Conservation (phyloP, 2,888 invertebrate genomes). For the Dendrolimus houi region DNA sequence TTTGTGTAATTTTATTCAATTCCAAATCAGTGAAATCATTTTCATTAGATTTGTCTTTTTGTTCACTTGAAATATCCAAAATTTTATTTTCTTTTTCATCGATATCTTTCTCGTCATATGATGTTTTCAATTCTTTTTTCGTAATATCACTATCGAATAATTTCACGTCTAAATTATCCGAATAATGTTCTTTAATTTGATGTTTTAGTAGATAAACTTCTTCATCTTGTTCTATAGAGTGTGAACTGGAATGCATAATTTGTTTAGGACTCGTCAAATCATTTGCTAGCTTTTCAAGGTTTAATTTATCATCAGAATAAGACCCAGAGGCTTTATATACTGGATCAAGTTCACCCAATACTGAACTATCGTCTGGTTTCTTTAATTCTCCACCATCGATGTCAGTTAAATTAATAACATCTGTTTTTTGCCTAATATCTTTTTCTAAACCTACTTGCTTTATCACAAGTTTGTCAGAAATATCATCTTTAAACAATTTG, state of each 20-base stretch:
- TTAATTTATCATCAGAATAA: not conserved
- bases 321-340: too few relatives aligned
- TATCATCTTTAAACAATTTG: not conserved
- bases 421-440: slow-evolving; percentile 21
- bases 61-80: slow-evolving; percentile 1
- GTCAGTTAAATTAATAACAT: not conserved
- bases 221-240: not conserved
- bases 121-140: slow-evolving; percentile 24
- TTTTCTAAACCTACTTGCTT: slow-evolving; percentile 59
- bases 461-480: slow-evolving; percentile 56
- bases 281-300: slow-evolving; percentile 2
- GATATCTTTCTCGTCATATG: slow-evolving; percentile 26
- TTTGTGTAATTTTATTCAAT: too few relatives aligned
- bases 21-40: not conserved
- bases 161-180: too few relatives aligned
- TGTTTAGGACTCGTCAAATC: not conserved
- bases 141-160: slow-evolving; percentile 2
- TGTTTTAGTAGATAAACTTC: too few relatives aligned
- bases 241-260: not conserved
- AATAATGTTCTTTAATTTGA: too few relatives aligned
- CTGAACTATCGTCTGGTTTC: not conserved
- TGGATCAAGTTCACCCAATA: not conserved
- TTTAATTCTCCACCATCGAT: slow-evolving; percentile 3
- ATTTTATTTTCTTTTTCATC: slow-evolving; percentile 20
- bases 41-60: not conserved